These are phyloP conservation scores for Rattus rattus DNA, from an alignment of 2,113 vertebrate species.

Conservation along the genomic window DNA sequence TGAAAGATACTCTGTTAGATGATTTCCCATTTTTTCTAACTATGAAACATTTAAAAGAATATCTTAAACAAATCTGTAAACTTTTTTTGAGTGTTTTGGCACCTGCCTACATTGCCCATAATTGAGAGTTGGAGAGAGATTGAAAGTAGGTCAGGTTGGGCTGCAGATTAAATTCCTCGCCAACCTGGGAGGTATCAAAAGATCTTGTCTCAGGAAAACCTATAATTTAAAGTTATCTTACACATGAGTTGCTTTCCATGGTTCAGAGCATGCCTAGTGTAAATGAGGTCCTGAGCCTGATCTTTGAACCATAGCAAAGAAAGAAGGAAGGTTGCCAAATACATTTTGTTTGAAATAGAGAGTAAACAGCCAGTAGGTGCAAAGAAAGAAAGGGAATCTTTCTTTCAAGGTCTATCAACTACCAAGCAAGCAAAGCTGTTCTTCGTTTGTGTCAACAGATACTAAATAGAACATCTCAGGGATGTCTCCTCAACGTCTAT, in stretches of 20 bases:
- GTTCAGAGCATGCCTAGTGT: neutral
- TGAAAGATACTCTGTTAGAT: neutral
- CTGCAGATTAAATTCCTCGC: neutral
- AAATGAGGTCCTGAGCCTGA: neutral
- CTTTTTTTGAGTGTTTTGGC: neutral
- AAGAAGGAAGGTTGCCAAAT: neutral
- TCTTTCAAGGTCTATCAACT: constrained; percentile 54
- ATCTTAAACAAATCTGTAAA: neutral
- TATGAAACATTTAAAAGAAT: neutral
- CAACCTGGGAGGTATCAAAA: neutral
- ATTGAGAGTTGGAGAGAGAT: neutral
- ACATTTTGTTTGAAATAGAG: neutral
- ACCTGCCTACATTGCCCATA: too few relatives aligned
- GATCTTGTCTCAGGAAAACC: neutral
- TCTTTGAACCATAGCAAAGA: neutral
- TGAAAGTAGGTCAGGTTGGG: neutral
- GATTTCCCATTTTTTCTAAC: neutral
- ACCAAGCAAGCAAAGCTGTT: constrained; percentile 52
- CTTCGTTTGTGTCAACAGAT: constrained; percentile 27
- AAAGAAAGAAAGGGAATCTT: constrained; percentile 36
- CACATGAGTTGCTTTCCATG: neutral
- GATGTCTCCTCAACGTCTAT: constrained; percentile 15
- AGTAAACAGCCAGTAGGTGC: neutral
- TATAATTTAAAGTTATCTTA: neutral
- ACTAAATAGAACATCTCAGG: constrained; percentile 35